Evolutionary conservation across 2,797 vertebrate species (phyloP).

Genomic region (Brachyrhaphis roseni): DNA sequence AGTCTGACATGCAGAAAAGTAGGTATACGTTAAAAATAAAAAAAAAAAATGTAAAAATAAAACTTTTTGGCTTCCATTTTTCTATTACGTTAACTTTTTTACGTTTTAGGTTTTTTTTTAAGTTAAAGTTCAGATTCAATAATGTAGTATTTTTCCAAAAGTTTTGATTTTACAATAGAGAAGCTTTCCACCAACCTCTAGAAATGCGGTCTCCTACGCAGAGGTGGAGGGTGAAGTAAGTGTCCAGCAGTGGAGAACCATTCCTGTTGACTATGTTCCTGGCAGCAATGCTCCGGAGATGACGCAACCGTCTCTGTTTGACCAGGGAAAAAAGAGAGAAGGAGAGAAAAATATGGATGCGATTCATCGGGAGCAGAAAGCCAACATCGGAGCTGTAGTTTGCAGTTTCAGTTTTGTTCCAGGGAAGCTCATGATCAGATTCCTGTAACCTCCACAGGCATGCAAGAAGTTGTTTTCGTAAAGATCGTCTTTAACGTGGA

Average conservation of each 20-base stretch:
- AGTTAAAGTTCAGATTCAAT: background rate
- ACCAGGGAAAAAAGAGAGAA: background rate
- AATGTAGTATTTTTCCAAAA: background rate
- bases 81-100: no score
- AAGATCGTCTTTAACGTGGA: background rate
- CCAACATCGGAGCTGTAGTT: slow-evolving; percentile 11
- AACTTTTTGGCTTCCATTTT: background rate
- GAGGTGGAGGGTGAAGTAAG: slow-evolving; percentile 95
- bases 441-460: background rate
- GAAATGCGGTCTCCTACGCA: slow-evolving; percentile 85
- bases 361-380: slow-evolving; percentile 6
- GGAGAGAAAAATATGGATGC: background rate
- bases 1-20: background rate
- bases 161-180: background rate
- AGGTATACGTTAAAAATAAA: background rate
- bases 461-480: background rate
- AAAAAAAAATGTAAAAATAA: no score
- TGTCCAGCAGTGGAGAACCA: slow-evolving; percentile 93
- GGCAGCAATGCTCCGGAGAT: slow-evolving; percentile 94
- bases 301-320: slow-evolving; percentile 91
- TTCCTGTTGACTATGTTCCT: slow-evolving; percentile 95
- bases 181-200: slow-evolving; percentile 82
- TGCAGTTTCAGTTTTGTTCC: slow-evolving; percentile 15
- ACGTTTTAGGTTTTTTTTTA: background rate
- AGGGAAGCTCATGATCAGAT: background rate